Evolutionary conservation across 2,113 vertebrate genomes (phyloP), one percentile per base, ranked within the genome.

Genomic region (Takifugu bimaculatus): DNA sequence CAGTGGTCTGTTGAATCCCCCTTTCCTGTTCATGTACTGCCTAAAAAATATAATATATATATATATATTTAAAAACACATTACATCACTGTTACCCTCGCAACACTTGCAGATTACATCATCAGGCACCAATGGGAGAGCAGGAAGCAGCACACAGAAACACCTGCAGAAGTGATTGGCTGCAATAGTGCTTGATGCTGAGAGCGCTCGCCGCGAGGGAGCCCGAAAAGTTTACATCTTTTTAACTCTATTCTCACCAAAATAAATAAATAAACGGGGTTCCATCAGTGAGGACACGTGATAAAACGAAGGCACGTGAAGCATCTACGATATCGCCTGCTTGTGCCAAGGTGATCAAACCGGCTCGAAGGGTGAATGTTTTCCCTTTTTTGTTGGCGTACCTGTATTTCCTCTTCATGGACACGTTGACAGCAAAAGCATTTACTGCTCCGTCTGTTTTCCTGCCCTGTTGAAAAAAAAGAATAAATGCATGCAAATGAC

Each of bases 1-100:
- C 92, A 99, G 85, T 9, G 96, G 97, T 85, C 96, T 93, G 93
- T 99, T 99, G 89, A 99, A 98, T 66, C 96, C 97, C 75, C 97
- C 96, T 90, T 99, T 99, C 55, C 95, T 92, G 92, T 98, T 98
- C 95, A 98, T 98, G 87, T 98, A 98, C 59, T 99, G 97, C 90
- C 96, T 99, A 78, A 2, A 82, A 57, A 78, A 75, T 78, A 47
- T 6, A 6, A 35, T 7, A 35, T 7, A 35, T 7, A 35, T 35
- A 35, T 35, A 39, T 39, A 39, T 65, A 87, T 79, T 77, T 66
- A 74, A 83, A 88, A 89, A 82, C 15, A 89, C 85, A 91, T 90
- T 87, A 88, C 89, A 92, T 90, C 90, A 92, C 56, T 56, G 76
- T 83, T 87, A 81, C 79, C 85, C 79, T 81, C 75, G 76, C 88